Base-by-base conservation (phyloP, 23 tunicate genomes). In the Phallusia fumigata region DNA sequence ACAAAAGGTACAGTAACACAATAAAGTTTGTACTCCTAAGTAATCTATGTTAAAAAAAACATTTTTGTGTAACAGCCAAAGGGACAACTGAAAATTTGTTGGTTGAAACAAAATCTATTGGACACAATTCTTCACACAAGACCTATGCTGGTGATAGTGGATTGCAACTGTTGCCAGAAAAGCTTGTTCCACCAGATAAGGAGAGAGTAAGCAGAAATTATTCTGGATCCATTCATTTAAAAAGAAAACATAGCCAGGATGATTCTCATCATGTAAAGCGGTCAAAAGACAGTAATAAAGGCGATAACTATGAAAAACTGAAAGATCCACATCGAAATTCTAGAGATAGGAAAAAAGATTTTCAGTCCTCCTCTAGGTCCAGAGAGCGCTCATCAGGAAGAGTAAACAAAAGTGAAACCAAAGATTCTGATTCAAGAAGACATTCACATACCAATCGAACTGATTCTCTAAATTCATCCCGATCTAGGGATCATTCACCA, bases 71-170 rank as follows among this genome's bases (percentile, higher is more conserved):
- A 5, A 40, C 47, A 40, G 47, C 47, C 5, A 5, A 40, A 3
- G 10, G 5, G 47, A 10, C 47, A 40, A 10, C 10, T 40, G 47
- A 40, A 40, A 40, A 10, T 40, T 10, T 3, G 47, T n/a, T n/a
- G n/a, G n/a, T n/a, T 3, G 47, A 40, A 40, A 40, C 47, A 40
- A 40, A 40, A 40, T 10, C n/a, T n/a, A n/a, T n/a, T n/a, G n/a
- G n/a, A n/a, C 47, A 40, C 47, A 40, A 40, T 10, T 40, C 8
- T 40, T 40, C 47, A n/a, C n/a, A n/a, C 47, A 6, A 58, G 3
- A 58, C 69, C 69, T 58, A 58, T 58, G 16, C 69, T 21, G 69
- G 69, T 58, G 69, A 58, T 3, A 58, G 69, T 58, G 69, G 69
- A 1, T 6, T 58, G 69, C 69, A 58, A 58, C 28, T 58, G 11